These are phyloP conservation scores for Lucinisca nassula DNA, from an alignment of 2,888 invertebrate species.

Conservation along the genomic window DNA sequence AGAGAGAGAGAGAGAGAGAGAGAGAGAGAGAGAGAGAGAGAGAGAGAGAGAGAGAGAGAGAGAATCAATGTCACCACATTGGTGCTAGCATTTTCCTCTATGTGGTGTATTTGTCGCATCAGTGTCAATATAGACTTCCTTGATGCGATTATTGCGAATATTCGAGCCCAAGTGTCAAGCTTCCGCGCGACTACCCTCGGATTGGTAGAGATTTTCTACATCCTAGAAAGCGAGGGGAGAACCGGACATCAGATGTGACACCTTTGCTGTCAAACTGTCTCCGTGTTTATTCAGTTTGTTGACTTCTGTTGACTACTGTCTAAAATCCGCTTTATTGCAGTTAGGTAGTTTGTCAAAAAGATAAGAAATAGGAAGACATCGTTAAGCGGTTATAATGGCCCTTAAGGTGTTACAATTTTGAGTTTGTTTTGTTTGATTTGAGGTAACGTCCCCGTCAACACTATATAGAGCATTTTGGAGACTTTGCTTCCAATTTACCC, in stretches of 20 bases:
- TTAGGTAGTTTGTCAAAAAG: background rate
- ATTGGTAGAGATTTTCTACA: background rate
- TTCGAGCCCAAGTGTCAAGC: background rate
- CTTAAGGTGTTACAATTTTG: background rate
- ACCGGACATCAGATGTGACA: slow-evolving; percentile 6
- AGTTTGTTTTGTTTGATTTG: no score
- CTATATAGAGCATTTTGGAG: no score
- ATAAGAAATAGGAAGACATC: background rate
- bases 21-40: no score
- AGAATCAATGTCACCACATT: no score
- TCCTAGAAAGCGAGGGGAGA: background rate
- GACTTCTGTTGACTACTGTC: background rate
- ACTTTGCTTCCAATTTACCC: no score
- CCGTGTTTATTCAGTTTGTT: background rate
- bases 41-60: no score
- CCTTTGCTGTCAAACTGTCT: background rate
- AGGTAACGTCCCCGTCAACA: no score
- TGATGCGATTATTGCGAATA: slow-evolving; percentile 8
- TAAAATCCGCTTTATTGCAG: slow-evolving; percentile 1
- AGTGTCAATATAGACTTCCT: background rate
- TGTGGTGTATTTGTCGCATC: background rate
- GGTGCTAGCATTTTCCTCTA: no score
- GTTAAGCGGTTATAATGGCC: background rate
- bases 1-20: no score
- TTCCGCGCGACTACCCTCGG: background rate